Conservation (phyloP, 1,140 invertebrate species). For the Lasioglossum baleicum region DNA sequence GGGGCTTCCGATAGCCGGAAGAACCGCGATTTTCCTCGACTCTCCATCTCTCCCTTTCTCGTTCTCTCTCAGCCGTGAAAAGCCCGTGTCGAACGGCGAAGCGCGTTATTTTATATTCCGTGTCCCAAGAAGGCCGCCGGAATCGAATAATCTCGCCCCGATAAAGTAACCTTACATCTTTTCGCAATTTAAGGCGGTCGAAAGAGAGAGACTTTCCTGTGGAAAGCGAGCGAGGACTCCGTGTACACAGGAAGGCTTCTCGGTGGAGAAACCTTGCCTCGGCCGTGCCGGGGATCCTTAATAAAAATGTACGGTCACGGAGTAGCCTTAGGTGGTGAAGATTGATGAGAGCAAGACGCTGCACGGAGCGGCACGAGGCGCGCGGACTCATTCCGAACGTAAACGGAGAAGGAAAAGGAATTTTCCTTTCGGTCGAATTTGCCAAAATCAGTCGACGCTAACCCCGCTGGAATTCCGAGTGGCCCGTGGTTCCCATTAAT, state of each 20-base stretch:
- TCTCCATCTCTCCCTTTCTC: too few relatives aligned
- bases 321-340: conserved; percentile 32
- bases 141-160: conserved; percentile 2
- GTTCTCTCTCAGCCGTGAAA: neutral
- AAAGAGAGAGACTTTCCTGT: neutral
- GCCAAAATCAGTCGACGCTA: conserved; percentile 25
- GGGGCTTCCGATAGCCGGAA: neutral
- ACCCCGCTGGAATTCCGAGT: neutral
- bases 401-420: neutral
- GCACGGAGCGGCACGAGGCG: too few relatives aligned
- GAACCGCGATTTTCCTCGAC: neutral
- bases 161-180: conserved; percentile 26
- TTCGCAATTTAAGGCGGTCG: conserved; percentile 31
- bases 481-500: neutral
- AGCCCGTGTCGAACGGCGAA: neutral
- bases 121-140: neutral
- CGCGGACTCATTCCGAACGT: too few relatives aligned
- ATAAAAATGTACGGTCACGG: conserved; percentile 41
- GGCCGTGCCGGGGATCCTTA: conserved; percentile 11
- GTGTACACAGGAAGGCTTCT: conserved; percentile 32
- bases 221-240: neutral
- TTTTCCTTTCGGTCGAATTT: conserved; percentile 28
- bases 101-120: conserved; percentile 2
- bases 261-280: neutral
- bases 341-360: conserved; percentile 10